Evolutionary conservation across 1,140 invertebrate genomes (phyloP).

Genomic region (Pseudomyrmex gracilis): DNA sequence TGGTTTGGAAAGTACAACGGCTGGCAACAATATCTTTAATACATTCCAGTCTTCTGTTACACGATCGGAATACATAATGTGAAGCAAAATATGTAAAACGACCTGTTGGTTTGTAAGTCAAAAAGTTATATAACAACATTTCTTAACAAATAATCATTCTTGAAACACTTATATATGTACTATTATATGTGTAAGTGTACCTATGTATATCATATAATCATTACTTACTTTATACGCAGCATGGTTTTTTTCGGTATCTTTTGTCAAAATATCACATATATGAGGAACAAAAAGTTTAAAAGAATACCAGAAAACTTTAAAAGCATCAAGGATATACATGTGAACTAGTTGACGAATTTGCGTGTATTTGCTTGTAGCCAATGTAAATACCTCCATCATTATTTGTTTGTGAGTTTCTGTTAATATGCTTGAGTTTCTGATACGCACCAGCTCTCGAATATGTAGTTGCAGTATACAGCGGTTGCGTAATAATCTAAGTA

Average conservation of each 20-base stretch:
- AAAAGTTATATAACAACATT: background rate
- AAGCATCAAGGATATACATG: slow-evolving; percentile 85
- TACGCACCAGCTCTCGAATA: slow-evolving; percentile 84
- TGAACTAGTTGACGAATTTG: slow-evolving; percentile 89
- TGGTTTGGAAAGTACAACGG: slow-evolving; percentile 89
- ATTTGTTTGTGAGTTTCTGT: slow-evolving; percentile 88
- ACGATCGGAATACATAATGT: slow-evolving; percentile 88
- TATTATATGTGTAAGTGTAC: too few species aligned
- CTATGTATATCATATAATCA: background rate
- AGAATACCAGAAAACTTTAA: slow-evolving; percentile 87
- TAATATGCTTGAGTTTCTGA: slow-evolving; percentile 77
- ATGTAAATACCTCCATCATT: slow-evolving; percentile 88
- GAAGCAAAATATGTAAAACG: slow-evolving; percentile 91
- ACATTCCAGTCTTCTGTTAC: slow-evolving; percentile 92
- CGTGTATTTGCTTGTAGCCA: slow-evolving; percentile 90
- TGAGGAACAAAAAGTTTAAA: slow-evolving; percentile 87
- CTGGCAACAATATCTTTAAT: slow-evolving; percentile 91
- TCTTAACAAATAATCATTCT: background rate
- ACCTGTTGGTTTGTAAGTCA: slow-evolving; percentile 86
- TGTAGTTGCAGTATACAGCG: slow-evolving; percentile 89
- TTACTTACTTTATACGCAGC: slow-evolving; percentile 89
- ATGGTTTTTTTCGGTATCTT: slow-evolving; percentile 87
- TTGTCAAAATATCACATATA: slow-evolving; percentile 87
- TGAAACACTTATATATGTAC: background rate
- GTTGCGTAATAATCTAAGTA: slow-evolving; percentile 89